A percentile compares a stretch with the other conserved stretches of the same genome.
Evolutionary conservation across 2,113 vertebrate species (phyloP).

Genomic region (Peromyscus leucopus): DNA sequence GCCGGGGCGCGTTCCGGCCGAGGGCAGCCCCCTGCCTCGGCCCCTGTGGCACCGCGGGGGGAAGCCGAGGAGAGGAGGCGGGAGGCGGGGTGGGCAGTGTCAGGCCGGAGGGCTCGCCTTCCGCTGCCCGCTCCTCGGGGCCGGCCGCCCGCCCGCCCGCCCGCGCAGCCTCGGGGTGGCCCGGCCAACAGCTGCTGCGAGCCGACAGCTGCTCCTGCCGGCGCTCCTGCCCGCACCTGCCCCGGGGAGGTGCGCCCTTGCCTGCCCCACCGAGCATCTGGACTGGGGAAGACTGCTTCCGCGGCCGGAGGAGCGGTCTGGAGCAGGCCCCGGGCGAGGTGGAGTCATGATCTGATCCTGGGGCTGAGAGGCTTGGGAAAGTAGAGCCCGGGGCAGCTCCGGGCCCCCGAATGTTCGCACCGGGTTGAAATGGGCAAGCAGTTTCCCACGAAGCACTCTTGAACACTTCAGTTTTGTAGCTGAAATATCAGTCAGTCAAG

Average conservation of each 20-base stretch:
- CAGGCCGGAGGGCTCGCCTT: slow-evolving; percentile 59
- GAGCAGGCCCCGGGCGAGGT: slow-evolving; percentile 72
- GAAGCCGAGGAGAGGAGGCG: slow-evolving; percentile 28
- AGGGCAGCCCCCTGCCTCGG: neutral
- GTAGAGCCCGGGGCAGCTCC: slow-evolving; percentile 10
- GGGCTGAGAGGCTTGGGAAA: slow-evolving; percentile 47
- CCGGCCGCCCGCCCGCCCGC: neutral
- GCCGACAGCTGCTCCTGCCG: slow-evolving; percentile 64
- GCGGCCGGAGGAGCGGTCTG: slow-evolving; percentile 34
- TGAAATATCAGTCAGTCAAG: neutral
- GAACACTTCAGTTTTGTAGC: slow-evolving; percentile 7
- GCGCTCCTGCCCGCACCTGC: slow-evolving; percentile 59
- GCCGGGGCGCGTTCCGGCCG: neutral
- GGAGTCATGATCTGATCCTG: slow-evolving; percentile 57
- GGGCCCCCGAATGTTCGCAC: neutral
- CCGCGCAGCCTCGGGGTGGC: slow-evolving; percentile 11
- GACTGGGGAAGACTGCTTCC: slow-evolving; percentile 1
- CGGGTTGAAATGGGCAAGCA: slow-evolving; percentile 40
- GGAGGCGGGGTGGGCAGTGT: slow-evolving; percentile 65
- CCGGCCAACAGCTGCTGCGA: slow-evolving; percentile 69
- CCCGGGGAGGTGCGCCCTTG: slow-evolving; percentile 59
- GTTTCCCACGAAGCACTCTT: slow-evolving; percentile 61
- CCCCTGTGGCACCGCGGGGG: neutral
- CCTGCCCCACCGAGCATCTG: neutral
- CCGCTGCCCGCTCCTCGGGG: neutral